Base-by-base conservation (phyloP, 2,113 vertebrate species). In the Oriolus oriolus region DNA sequence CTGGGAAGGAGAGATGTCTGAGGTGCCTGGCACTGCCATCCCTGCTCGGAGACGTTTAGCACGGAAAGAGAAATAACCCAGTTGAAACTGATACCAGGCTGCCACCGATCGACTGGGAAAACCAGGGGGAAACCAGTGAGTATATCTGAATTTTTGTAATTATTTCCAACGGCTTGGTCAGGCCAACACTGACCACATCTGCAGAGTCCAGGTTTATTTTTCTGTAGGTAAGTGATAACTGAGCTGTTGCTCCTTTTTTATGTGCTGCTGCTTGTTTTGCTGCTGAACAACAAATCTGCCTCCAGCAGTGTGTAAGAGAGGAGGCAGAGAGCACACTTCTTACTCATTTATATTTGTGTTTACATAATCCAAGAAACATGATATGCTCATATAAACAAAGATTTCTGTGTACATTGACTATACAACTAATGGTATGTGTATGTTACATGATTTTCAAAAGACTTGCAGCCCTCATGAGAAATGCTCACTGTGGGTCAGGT, bases 21-120 rank as follows among this genome's bases (percentile, higher is more conserved):
- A 14, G 44, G 28, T 1, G 1, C 52, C 52, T 54, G 52, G 26
- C 52, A 20, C 77, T 54, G 39, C 71, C 4, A 2, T 54, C 39
- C 44, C 21, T 1, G 2, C 79, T 76, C 2, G 0, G 14, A n/a
- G 56, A 27, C 22, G 2, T n/a, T 70, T 23, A 8, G 16, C 2
- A 0, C 14, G 23, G 35, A 49, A 26, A 56, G 79, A 44, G 37
- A 73, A 73, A 22, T 35, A 63, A 50, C 11, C 26, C 28, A 2
- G 22, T 21, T 49, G 9, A 50, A 80, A 21, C 0, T 1, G 57
- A 27, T 13, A 16, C 20, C 30, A 33, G 39, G 10, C 50, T 64
- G 33, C 23, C 5, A 15, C n/a, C 4, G 3, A 9, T 44, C 1
- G 0, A 2, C 37, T 13, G 79, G 54, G 24, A 56, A 71, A 64